Evolutionary conservation across 2,113 vertebrate species (phyloP), one percentile per base, ranked within the genome.

Genomic region (Lethenteron reissneri): DNA sequence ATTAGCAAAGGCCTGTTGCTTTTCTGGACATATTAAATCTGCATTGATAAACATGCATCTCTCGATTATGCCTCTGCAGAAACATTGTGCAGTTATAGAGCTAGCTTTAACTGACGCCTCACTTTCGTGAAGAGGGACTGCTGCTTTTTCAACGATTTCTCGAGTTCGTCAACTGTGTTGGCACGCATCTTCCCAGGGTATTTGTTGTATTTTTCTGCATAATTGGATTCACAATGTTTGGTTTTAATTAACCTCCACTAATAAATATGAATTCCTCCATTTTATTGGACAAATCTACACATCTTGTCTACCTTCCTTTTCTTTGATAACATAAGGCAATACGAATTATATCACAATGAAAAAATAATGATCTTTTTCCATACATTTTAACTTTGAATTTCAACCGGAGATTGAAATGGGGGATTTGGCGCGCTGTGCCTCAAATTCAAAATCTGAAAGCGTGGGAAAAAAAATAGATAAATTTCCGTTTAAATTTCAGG

Each of bases 1-100:
- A 71, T 75, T 75, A 59, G 72, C 70, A 72, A 72, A 72, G 69
- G 59, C 57, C 17, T 73, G 59, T 15, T 6, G 60, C 25, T 57
- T 58, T 14, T 58, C 13, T 56, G 41, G 59, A 74, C 71, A 10
- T 15, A 68, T 25, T 68, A 68, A 11, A 17, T 68, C n/a, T 68
- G 64, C 8, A 68, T n/a, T 68, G n/a, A n/a, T 68, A 17, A n/a
- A 11, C n/a, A 68, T 17, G 25, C 25, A 25, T 25, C 25, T 25
- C 25, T 3, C 25, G 25, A 25, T 25, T 25, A 25, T 25, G 25
- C 25, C 25, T 25, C 25, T 25, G 25, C 25, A 3, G 25, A 25
- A 25, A 25, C 25, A 25, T 25, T 25, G 25, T n/a, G 64, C 64
- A 68, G 25, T 68, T 11, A 68, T 10, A 11, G n/a, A 68, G 64